Evolutionary conservation across 2,888 invertebrate species (phyloP), one percentile per base, ranked within the genome.

Genomic region (Drosophila pegasa): DNA sequence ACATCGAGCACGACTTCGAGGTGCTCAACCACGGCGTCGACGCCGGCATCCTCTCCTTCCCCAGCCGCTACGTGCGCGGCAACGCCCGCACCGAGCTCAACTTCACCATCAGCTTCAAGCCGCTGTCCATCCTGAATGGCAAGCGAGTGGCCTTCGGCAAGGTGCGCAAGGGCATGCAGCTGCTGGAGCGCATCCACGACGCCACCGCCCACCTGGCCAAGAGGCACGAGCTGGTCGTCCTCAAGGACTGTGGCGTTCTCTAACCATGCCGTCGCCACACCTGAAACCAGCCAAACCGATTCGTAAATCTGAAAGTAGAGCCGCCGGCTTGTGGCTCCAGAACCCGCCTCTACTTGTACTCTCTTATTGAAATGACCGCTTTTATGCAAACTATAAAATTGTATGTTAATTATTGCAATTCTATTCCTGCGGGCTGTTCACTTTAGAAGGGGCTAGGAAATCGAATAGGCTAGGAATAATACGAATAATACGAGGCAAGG

Each of bases 141-240:
- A 89, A 90, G 50, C 84, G 91, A 1, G 80, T 91, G 27, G 92
- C 91, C 1, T 91, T 92, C 37, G 92, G 92, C 12, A 85, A 89
- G 55, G 82, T 92, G 0, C 75, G 87, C 18, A 85, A 84, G 56
- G 92, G 92, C 2, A 50, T 88, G n/a, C 80, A 78, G 45, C 64
- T 90, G 8, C 68, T 92, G 33, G 79, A 87, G 9, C 71, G 70
- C 2, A 75, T 92, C 12, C 88, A 91, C 43, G 81, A 81, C n/a
- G 83, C 80, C 43, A 67, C 87, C 27, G 66, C 61, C 0, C 83
- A 88, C 58, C 71, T 90, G 35, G 75, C 78, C 41, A 86, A 83
- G n/a, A 73, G 80, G 2, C 77, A 87, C 29, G 73, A 86, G 1
- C 54, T 80, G 14, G 78, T 92, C 25, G n/a, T 67, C 16, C 69